phyloP scores from a whole-genome alignment of 2,797 vertebrate genomes.

The Diceros bicornis region DNA sequence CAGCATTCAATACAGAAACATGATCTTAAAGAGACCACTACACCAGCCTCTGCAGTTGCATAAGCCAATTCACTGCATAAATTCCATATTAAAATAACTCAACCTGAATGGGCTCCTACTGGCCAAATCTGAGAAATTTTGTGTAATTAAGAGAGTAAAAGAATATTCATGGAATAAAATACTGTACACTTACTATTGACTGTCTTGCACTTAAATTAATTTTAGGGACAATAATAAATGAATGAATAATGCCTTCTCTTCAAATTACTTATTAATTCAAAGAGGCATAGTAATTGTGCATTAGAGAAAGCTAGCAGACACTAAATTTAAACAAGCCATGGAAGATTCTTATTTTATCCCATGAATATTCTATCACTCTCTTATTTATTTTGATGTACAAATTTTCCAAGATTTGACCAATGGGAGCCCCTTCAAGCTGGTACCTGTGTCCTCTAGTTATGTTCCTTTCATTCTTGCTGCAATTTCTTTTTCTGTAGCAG shows the following conservation, averaged over 20 bases:
- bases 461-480: not conserved
- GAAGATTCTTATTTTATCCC: not conserved
- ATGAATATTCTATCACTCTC: not conserved
- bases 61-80: not conserved
- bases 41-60: not conserved
- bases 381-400: not conserved
- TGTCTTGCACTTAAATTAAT: not conserved
- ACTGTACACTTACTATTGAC: not conserved
- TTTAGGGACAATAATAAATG: not conserved
- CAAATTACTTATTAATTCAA: conserved; percentile 18
- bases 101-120: not conserved
- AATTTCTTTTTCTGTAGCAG: not conserved
- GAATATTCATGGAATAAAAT: not conserved
- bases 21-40: too few species aligned
- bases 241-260: not conserved
- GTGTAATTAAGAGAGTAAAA: not conserved
- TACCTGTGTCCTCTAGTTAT: not conserved
- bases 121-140: not conserved
- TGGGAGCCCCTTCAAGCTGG: not conserved
- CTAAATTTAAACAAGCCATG: not conserved
- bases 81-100: not conserved
- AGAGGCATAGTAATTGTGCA: not conserved
- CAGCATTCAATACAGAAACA: too few species aligned
- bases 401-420: not conserved
- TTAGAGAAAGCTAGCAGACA: not conserved